Percentiles rank a stretch among this genome's conserved stretches.
Conservation (phyloP, 35 echinoderm and acorn worm genomes). For the Amphiura filiformis region DNA sequence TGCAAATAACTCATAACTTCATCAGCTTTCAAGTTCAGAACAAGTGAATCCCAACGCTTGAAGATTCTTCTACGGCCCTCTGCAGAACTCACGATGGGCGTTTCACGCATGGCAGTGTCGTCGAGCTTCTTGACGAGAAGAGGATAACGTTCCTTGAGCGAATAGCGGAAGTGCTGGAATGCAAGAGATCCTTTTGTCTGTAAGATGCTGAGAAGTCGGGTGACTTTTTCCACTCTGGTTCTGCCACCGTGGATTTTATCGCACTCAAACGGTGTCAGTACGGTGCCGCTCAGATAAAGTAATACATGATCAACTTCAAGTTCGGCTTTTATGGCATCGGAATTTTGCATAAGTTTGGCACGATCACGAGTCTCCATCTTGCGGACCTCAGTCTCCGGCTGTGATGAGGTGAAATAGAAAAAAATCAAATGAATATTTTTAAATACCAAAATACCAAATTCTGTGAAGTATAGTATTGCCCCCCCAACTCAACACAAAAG, state of each 20-base stretch:
- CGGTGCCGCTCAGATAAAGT: conserved; percentile 63
- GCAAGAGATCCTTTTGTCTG: conserved; percentile 61
- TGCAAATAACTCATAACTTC: conserved; percentile 39
- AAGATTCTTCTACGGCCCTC: conserved; percentile 46
- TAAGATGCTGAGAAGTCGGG: conserved; percentile 56
- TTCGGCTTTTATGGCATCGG: conserved; percentile 48
- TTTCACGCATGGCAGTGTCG: conserved; percentile 37
- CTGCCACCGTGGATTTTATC: conserved; percentile 58
- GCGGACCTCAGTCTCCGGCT: not conserved
- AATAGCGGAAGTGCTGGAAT: conserved; percentile 84
- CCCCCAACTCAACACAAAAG: too few relatives aligned
- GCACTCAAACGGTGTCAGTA: conserved; percentile 67
- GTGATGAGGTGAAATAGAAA: not conserved
- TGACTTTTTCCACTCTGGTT: conserved; percentile 31
- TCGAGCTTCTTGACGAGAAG: conserved; percentile 67
- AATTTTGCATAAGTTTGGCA: conserved; percentile 65
- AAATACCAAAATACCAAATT: too few relatives aligned
- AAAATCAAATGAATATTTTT: too few relatives aligned
- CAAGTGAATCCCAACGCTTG: conserved; percentile 52
- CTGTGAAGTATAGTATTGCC: too few relatives aligned
- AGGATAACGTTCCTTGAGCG: conserved; percentile 69
- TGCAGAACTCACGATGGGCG: not conserved
- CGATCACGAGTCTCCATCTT: conserved; percentile 59
- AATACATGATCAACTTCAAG: conserved; percentile 66
- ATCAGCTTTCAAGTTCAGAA: conserved; percentile 68